Evolutionary conservation across 2,113 vertebrate species (phyloP), one percentile per base, ranked within the genome.

Genomic region (Furnarius figulus): DNA sequence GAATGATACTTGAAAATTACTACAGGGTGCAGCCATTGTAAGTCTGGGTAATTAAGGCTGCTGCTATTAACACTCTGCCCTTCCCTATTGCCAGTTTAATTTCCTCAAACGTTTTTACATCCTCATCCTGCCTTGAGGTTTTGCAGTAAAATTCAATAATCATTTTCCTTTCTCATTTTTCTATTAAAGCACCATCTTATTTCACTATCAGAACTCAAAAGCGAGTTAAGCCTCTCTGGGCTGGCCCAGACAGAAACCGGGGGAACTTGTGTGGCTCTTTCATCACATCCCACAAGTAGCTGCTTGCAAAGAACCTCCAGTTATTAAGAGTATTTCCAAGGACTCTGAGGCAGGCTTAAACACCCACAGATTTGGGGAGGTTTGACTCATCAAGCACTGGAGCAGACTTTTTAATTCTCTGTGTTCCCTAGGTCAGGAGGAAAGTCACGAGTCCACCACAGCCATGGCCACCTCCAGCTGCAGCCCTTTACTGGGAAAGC

Each of bases 31-130:
- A 79, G 30, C 86, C 92, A 72, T 52, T 95, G 89, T 96, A 97
- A 94, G 89, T 89, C 86, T 91, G 95, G 93, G 79, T 95, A 97
- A 98, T 97, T 97, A 97, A 96, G 87, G 74, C 89, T 93, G 52
- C 87, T 96, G 91, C 85, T 96, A 89, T 96, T 97, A 97, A 91
- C 83, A 89, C 88, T 86, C 53, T 96, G 92, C 89, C 83, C 94
- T 97, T 95, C 75, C 93, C 94, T 93, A 93, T 46, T 94, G 71
- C 91, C 33, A 39, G 86, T 94, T 97, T 96, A 94, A 98, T 98
- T 97, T 97, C 73, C 77, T 96, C 22, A 1, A 92, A 83, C 72
- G 73, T 88, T 98, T 94, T 97, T 97, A 90, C 49, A 66, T 91
- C 56, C 63, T 94, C 74, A 82, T 91, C 92, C 91, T 97, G 95